Conservation (phyloP, 2,113 vertebrate species). For the Chionomys nivalis region DNA sequence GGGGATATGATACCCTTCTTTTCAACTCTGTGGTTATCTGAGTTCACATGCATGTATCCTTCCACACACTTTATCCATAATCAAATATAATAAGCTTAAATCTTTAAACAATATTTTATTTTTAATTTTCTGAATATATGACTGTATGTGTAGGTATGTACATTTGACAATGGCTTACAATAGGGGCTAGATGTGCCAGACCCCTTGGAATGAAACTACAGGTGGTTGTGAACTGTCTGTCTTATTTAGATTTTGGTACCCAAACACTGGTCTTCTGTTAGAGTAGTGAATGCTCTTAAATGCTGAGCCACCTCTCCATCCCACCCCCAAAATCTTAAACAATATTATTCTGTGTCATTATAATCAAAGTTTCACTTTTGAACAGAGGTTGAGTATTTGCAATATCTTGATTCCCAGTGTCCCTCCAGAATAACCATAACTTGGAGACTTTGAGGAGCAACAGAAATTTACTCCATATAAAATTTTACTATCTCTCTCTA, state of each 20-base stretch:
- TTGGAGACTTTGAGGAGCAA: neutral
- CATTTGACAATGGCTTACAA: neutral
- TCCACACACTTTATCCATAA: neutral
- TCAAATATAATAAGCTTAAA: neutral
- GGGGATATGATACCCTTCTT: neutral
- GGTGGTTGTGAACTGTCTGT: neutral
- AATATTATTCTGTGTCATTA: neutral
- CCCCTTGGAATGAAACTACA: neutral
- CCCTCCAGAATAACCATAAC: neutral
- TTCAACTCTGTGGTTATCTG: neutral
- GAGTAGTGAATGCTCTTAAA: neutral
- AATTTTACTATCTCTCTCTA: too few relatives aligned
- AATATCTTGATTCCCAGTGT: neutral
- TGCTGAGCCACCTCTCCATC: too few relatives aligned
- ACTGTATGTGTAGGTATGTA: neutral
- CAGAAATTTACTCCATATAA: neutral
- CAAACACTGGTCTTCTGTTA: neutral
- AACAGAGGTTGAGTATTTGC: rapidly evolving
- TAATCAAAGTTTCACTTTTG: neutral
- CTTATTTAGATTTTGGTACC: neutral
- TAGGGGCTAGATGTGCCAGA: neutral
- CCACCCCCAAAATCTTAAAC: neutral
- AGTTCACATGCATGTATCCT: neutral
- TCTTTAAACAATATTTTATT: neutral
- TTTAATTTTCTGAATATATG: neutral